A percentile compares a stretch with the other conserved stretches of the same genome.
phyloP scores from a whole-genome alignment of 2,888 invertebrate species.

The Brenthis hecate region DNA sequence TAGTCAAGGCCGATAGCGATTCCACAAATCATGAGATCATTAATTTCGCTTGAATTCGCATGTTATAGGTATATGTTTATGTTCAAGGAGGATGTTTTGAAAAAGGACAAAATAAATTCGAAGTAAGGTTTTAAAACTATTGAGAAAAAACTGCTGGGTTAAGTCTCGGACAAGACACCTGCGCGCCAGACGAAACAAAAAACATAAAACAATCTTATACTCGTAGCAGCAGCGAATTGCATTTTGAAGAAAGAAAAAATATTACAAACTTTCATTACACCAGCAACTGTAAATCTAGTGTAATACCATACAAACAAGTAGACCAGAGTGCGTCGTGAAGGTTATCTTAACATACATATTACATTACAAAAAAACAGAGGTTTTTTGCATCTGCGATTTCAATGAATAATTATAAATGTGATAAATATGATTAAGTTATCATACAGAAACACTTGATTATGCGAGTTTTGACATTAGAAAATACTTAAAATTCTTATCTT shows the following conservation, averaged over 20 bases:
- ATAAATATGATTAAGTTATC: background rate
- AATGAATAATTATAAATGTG: background rate
- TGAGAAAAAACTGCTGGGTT: slow-evolving; percentile 56
- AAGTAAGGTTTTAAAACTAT: slow-evolving; percentile 57
- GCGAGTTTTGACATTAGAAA: too few relatives aligned
- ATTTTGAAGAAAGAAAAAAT: slow-evolving; percentile 31
- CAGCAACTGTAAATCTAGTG: slow-evolving; percentile 30
- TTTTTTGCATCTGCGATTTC: background rate
- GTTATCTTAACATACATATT: slow-evolving; percentile 28
- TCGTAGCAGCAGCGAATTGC: slow-evolving; percentile 33
- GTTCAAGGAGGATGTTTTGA: slow-evolving; percentile 49
- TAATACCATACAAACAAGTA: slow-evolving; percentile 28
- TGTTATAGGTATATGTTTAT: slow-evolving; percentile 39
- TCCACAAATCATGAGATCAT: slow-evolving; percentile 41
- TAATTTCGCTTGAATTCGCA: slow-evolving; percentile 40
- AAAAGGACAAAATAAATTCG: slow-evolving; percentile 64
- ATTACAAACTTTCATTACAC: slow-evolving; percentile 34
- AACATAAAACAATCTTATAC: slow-evolving; percentile 46
- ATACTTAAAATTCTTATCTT: too few relatives aligned
- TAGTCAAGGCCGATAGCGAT: slow-evolving; percentile 33
- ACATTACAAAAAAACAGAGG: background rate
- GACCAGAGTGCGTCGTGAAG: slow-evolving; percentile 22
- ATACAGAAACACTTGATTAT: too few relatives aligned
- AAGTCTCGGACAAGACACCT: slow-evolving; percentile 62
- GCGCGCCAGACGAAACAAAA: slow-evolving; percentile 73